Percentiles rank a stretch among this genome's conserved stretches.
Conservation (phyloP, 1,140 invertebrate species). For the Rhizoglyphus robini region DNA sequence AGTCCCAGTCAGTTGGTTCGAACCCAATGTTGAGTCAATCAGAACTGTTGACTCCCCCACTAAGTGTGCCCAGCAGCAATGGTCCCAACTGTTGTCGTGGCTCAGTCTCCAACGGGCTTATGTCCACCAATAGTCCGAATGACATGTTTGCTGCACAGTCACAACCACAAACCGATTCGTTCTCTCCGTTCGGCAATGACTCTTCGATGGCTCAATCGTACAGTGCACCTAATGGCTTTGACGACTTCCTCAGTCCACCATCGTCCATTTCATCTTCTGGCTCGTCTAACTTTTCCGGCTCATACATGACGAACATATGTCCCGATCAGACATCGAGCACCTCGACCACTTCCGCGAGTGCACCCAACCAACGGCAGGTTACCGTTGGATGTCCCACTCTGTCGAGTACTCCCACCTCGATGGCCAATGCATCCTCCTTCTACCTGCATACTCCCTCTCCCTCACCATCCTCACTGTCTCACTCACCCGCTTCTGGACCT, state of each 20-base stretch:
- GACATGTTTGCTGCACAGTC: no score
- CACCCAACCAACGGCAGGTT: not conserved
- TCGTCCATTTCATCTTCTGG: not conserved
- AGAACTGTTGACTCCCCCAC: not conserved
- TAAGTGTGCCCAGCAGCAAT: no score
- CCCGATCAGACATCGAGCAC: not conserved
- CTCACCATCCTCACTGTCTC: slow-evolving; percentile 1
- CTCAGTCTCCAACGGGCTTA: not conserved
- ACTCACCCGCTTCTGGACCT: not conserved
- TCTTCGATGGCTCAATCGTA: no score
- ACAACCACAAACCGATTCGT: no score
- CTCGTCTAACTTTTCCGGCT: not conserved
- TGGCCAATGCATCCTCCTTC: slow-evolving; percentile 14
- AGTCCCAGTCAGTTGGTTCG: not conserved
- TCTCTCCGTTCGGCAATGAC: no score
- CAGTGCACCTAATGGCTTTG: not conserved
- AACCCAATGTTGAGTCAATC: not conserved
- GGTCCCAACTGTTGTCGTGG: not conserved
- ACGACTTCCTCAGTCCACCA: slow-evolving; percentile 15
- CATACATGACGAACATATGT: not conserved
- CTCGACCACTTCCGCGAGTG: not conserved
- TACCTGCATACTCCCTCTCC: slow-evolving; percentile 9
- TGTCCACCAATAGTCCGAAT: no score
- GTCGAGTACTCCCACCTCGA: not conserved
- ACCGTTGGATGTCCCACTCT: no score